Base-by-base conservation (phyloP, 2,888 invertebrate genomes). In the Adelphocoris suturalis region DNA sequence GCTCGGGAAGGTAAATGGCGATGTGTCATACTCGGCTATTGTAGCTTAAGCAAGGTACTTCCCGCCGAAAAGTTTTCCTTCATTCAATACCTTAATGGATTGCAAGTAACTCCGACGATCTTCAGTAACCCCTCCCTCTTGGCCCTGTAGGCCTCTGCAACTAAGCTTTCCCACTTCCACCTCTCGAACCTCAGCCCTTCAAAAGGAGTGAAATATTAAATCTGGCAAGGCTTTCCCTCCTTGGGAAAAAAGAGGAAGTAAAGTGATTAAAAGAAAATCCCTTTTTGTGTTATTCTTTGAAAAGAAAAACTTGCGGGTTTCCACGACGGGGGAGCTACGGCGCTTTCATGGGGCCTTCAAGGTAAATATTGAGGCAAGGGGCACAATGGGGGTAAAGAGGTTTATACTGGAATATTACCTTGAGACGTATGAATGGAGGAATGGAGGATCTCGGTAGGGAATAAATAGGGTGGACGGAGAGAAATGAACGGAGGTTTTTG, bases 1-100 rank as follows among this genome's bases (percentile, higher is more conserved):
- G 52, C 23, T 12, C 19, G 19, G 68, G 23, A 81, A 48, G 82
- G 82, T 82, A 82, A 82, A 48, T 82, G 82, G 82, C 82, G n/a
- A 48, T 82, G 52, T 48, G 52, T 82, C 82, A 82, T 82, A 82
- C 52, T 46, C 48, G 82, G 52, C 82, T 19, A 82, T 82, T 52
- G 82, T 82, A 7, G 48, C 48, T 23, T 82, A 19, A 48, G 47
- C 48, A 27, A 48, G 47, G 82, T 48, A 82, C 82, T 52, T 82
- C 52, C 52, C 52, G 52, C 46, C 46, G 4, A 47, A 75, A 86
- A 75, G 9, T 68, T 82, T 75, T 86, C 75, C 57, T 85, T 37
- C 86, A 86, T 86, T 86, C 86, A 86, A 86, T 86, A 86, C 16
- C 86, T 75, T 86, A 86, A 86, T 86, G 86, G 86, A 86, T 86